Base-by-base conservation (phyloP, 2,113 vertebrate species). In the Aspiorhynchus laticeps region DNA sequence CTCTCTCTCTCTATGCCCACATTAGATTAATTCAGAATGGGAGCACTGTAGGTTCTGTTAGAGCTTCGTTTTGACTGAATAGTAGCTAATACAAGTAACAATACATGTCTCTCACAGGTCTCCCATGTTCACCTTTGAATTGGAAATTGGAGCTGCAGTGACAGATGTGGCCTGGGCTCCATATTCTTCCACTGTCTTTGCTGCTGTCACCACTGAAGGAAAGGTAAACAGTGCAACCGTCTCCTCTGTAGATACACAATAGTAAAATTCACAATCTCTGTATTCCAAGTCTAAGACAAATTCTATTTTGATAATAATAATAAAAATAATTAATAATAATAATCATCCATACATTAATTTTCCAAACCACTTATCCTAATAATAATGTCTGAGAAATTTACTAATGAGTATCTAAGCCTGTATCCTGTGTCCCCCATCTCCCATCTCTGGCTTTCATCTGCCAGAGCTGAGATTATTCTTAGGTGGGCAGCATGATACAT, bases 51-150 rank as follows among this genome's bases (percentile, higher is more conserved):
- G 31, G 19, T 71, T 71, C 31, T 71, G 67, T 33, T 71, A 36
- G 5, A 33, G 31, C n/a, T 71, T 38, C 17, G 3, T 11, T 71
- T 38, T 9, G 17, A 71, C 5, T 36, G 67, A 69, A 21, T 36
- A 21, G 17, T 21, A 71, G 31, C 4, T 69, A 21, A 71, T 71
- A 21, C 8, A 17, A 71, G 31, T 36, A 71, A 36, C 3, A 38
- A 71, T 21, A 21, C 15, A 21, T 83, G 14, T 89, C 5, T 88
- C 77, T 92, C 71, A 24, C 91, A 99, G 98, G 89, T 94, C 92
- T 81, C 97, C 98, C 0, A 92, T 99, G 94, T 97, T 99, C 91
- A 94, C 95, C 86, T 98, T 97, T 93, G 97, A 99, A 90, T 93
- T 99, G 88, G 56, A 61, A 61, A 61, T n/a, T 61, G 92, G 93